These are phyloP conservation scores for Gila robusta DNA, from an alignment of 2,797 vertebrate species.

Conservation along the genomic window DNA sequence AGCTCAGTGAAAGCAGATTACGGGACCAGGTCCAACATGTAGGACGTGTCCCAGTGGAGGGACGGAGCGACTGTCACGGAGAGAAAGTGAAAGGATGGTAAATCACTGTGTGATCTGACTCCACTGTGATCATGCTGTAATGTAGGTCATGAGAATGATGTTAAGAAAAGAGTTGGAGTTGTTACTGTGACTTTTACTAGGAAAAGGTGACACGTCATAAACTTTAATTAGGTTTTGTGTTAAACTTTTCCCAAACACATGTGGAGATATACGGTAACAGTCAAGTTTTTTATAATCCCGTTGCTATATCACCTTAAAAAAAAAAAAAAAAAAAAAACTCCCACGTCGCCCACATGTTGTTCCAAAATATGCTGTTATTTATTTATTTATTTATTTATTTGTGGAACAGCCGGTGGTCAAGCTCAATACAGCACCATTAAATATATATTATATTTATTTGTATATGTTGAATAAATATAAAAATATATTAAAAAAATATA, in stretches of 20 bases:
- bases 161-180: slow-evolving; percentile 18
- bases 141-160: slow-evolving; percentile 26
- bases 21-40: slow-evolving; percentile 14
- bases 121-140: background rate
- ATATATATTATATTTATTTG: no score
- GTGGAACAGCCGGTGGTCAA: background rate
- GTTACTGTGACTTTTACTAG: background rate
- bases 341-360: background rate
- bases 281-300: background rate
- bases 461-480: background rate
- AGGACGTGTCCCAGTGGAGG: slow-evolving; percentile 15
- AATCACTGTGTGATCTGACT: background rate
- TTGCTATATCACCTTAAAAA: background rate
- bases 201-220: background rate
- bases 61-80: background rate
- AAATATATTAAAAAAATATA: background rate
- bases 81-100: background rate
- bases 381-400: background rate
- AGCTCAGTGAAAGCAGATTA: slow-evolving; percentile 30
- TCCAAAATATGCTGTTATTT: background rate
- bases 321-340: background rate
- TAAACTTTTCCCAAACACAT: no score
- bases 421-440: background rate
- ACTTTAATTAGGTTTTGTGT: background rate
- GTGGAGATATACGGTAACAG: background rate